Base-by-base conservation (phyloP, 2,888 invertebrate species). In the Tachina grossa region DNA sequence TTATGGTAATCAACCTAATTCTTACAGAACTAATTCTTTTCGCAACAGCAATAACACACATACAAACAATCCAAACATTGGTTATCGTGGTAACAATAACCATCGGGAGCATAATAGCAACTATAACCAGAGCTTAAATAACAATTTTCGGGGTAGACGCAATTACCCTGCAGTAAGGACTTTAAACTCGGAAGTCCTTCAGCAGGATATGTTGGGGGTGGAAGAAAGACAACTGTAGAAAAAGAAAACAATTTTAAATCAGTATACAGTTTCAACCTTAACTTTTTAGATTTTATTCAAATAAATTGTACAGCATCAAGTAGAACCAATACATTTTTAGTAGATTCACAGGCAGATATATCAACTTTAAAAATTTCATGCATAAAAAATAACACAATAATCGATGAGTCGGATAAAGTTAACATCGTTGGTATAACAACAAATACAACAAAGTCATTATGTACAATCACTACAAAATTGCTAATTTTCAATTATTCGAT, bases 121-220 rank as follows among this genome's bases (percentile, higher is more conserved):
- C n/a, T n/a, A n/a, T n/a, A n/a, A n/a, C n/a, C n/a, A n/a, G n/a
- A n/a, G n/a, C n/a, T n/a, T n/a, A n/a, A n/a, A n/a, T n/a, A 43
- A 39, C 14, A 53, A 71, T 41, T 55, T 19, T 13, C 11, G 22
- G 4, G 9, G 45, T 0, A 8, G 19, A 43, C 41, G n/a, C n/a
- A n/a, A n/a, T n/a, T n/a, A n/a, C 1, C 19, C 71, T 9, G 39
- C 57, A 11, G 71, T 80, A 16, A 63, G 65, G 11, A 55, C 74
- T 74, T 81, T 81, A 74, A 81, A 79, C 71, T 53, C 63, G 63
- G 71, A 79, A 3, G 51, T 51, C 71, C 71, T 72, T 65, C 65
- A 65, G n/a, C 69, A 49, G 19, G 14, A 55, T 1, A 31, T 57
- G 22, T 57, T 72, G 57, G 31, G 55, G 69, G 55, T 19, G 16